These are phyloP conservation scores for Neogobius melanostomus DNA, from an alignment of 2,113 vertebrate genomes.

Conservation along the genomic window DNA sequence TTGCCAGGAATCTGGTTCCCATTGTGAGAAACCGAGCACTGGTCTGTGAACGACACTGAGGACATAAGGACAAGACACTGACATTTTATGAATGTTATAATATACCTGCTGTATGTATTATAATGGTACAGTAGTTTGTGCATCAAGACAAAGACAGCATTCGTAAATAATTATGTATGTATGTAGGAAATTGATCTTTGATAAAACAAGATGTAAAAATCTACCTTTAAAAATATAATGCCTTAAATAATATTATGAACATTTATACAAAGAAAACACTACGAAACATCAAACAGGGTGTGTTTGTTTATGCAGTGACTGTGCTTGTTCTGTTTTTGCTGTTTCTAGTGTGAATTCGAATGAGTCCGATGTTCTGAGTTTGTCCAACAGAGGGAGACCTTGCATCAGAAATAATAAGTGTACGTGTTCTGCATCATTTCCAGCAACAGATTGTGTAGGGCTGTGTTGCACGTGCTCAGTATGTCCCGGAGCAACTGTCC, in stretches of 20 bases:
- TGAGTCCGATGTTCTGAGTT: slow-evolving; percentile 42
- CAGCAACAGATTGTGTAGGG: slow-evolving; percentile 45
- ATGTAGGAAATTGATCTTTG: neutral
- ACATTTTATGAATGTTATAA: slow-evolving; percentile 46
- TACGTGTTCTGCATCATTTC: slow-evolving; percentile 26
- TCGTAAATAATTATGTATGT: slow-evolving; percentile 1
- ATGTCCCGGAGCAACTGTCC: slow-evolving; percentile 86
- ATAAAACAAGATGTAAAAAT: slow-evolving; percentile 12
- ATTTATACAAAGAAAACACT: slow-evolving; percentile 48
- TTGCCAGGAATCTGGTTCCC: slow-evolving; percentile 14
- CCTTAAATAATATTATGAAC: slow-evolving; percentile 38
- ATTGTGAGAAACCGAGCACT: slow-evolving; percentile 34
- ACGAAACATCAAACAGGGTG: slow-evolving; percentile 5
- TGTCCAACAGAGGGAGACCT: slow-evolving; percentile 70
- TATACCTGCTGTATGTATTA: slow-evolving; percentile 44
- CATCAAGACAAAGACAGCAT: neutral
- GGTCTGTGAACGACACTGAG: slow-evolving; percentile 27
- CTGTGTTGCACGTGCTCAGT: slow-evolving; percentile 74
- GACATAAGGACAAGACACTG: slow-evolving; percentile 26
- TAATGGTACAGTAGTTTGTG: neutral
- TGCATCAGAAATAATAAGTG: slow-evolving; percentile 45
- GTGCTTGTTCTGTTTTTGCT: slow-evolving; percentile 36
- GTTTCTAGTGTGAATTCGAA: slow-evolving; percentile 28
- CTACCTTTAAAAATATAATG: slow-evolving; percentile 12
- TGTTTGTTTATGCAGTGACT: slow-evolving; percentile 25